These are phyloP conservation scores for Thomomys bottae DNA, from an alignment of 2,113 vertebrate genomes.

Conservation along the genomic window DNA sequence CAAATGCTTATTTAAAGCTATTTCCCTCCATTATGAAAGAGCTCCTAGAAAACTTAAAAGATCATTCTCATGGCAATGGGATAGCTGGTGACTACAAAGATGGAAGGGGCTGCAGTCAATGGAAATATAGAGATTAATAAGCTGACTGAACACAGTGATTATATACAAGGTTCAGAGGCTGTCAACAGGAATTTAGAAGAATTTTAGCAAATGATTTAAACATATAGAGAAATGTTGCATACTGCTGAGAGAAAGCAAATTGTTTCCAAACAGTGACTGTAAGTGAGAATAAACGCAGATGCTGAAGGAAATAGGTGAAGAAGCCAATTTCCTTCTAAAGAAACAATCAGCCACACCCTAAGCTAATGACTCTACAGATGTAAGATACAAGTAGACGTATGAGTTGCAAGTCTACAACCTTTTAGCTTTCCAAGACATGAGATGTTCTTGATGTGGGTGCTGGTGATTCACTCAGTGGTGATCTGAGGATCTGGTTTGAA, in stretches of 20 bases:
- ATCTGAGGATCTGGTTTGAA: too few species aligned
- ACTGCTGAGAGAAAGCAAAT: constrained; percentile 1
- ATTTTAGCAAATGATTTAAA: neutral
- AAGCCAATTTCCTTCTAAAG: neutral
- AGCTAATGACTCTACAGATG: neutral
- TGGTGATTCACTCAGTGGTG: too few species aligned
- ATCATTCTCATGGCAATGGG: neutral
- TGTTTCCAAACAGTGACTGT: neutral
- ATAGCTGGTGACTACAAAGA: neutral
- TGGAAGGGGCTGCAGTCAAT: neutral
- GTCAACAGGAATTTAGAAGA: neutral
- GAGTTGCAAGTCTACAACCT: neutral
- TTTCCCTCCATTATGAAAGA: neutral
- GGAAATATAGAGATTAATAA: neutral
- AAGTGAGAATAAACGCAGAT: neutral
- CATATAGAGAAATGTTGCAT: neutral
- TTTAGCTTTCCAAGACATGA: neutral
- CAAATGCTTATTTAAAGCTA: neutral
- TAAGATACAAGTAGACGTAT: neutral
- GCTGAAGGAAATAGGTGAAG: neutral
- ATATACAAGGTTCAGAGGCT: neutral
- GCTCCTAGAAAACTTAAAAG: neutral
- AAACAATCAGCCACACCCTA: neutral
- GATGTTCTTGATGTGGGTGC: neutral
- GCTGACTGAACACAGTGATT: neutral